These are phyloP conservation scores for Fukomys damarensis DNA, from an alignment of 2,113 vertebrate species.

Conservation along the genomic window DNA sequence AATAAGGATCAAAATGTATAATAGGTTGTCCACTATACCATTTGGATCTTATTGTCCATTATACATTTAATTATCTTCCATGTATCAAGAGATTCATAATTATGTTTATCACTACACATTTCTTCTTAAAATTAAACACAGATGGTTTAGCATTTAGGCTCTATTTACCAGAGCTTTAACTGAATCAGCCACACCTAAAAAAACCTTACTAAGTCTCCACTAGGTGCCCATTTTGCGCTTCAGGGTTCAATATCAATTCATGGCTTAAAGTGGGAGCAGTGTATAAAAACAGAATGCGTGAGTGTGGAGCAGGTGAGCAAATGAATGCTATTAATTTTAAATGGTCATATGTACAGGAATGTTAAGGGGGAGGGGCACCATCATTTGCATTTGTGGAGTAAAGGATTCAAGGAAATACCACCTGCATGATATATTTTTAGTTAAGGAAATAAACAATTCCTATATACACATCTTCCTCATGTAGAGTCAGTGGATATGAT, in stretches of 20 bases:
- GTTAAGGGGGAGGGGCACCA: not conserved
- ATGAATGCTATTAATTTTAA: slow-evolving; percentile 20
- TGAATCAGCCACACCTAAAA: slow-evolving; percentile 48
- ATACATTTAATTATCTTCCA: too few relatives aligned
- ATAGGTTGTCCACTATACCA: too few relatives aligned
- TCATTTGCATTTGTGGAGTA: slow-evolving; percentile 16
- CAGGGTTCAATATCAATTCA: slow-evolving; percentile 28
- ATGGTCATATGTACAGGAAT: not conserved
- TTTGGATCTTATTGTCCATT: too few relatives aligned
- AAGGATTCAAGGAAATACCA: not conserved
- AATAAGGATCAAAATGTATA: too few relatives aligned
- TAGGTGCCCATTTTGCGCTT: slow-evolving; percentile 29
- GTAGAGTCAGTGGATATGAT: slow-evolving; percentile 15
- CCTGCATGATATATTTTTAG: not conserved
- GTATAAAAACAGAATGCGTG: not conserved
- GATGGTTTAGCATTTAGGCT: slow-evolving; percentile 38
- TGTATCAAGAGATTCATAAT: slow-evolving; percentile 24
- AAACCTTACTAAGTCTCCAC: slow-evolving; percentile 52
- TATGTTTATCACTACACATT: not conserved
- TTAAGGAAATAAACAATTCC: slow-evolving; percentile 34
- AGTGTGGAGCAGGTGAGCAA: not conserved
- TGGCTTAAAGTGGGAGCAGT: slow-evolving; percentile 18
- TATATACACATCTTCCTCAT: not conserved
- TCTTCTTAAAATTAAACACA: slow-evolving; percentile 68
- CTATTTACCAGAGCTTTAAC: slow-evolving; percentile 60